Evolutionary conservation across 2,113 vertebrate genomes (phyloP).

Genomic region (Deroptyus accipitrinus): DNA sequence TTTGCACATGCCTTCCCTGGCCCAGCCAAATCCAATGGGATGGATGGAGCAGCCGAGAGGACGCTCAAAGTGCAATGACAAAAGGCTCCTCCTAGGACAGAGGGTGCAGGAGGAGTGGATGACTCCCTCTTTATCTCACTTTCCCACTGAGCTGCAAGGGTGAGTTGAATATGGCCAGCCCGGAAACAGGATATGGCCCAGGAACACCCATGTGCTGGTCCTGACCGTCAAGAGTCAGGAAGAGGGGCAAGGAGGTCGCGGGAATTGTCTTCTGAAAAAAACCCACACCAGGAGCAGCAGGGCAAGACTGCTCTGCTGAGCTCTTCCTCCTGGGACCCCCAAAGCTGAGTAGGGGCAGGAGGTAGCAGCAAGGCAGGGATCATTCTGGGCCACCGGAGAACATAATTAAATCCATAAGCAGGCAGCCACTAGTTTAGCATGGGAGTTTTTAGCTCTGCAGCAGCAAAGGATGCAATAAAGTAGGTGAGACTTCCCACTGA

Average conservation of each 20-base stretch:
- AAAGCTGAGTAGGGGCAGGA: neutral
- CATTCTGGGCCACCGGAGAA: neutral
- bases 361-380: neutral
- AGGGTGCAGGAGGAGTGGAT: neutral
- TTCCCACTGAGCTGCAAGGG: neutral
- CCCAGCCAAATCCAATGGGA: neutral
- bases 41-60: neutral
- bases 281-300: neutral
- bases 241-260: neutral
- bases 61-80: neutral
- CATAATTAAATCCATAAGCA: neutral
- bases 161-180: neutral
- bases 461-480: neutral
- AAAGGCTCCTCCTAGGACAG: neutral
- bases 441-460: neutral
- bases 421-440: neutral
- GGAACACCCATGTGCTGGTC: neutral
- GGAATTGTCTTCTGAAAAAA: neutral
- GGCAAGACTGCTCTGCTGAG: neutral
- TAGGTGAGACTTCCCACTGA: neutral
- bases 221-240: neutral
- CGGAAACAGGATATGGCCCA: neutral
- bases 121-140: neutral
- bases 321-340: neutral
- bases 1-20: accelerated